Percentiles rank a stretch among this genome's conserved stretches.
Conservation (phyloP, 2,113 vertebrate species). For the Prionailurus bengalensis region DNA sequence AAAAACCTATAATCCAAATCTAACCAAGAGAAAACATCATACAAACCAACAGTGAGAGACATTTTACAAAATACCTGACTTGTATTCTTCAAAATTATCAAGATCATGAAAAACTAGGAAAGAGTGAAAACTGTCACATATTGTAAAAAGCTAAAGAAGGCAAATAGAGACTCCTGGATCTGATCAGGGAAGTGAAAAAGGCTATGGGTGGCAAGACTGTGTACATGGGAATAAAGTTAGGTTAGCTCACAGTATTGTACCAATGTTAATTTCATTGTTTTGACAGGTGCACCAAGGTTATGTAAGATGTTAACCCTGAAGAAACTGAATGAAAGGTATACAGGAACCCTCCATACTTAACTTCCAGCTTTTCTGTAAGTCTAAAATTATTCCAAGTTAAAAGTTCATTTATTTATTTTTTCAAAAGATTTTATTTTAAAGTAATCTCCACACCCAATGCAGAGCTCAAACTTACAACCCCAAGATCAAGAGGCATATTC, state of each 20-base stretch:
- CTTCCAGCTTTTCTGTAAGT: neutral
- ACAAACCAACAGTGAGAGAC: neutral
- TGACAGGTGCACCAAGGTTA: neutral
- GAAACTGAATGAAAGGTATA: neutral
- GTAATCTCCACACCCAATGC: too few species aligned
- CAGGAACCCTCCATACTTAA: neutral
- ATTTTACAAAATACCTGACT: neutral
- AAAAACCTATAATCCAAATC: neutral
- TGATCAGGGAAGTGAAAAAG: neutral
- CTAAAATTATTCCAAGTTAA: neutral
- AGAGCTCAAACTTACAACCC: too few species aligned
- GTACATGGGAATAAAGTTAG: neutral
- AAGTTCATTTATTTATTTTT: neutral
- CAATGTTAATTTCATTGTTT: neutral
- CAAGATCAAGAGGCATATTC: too few species aligned
- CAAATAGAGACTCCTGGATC: neutral
- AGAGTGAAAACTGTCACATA: neutral
- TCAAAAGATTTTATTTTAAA: neutral
- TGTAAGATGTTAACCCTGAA: neutral
- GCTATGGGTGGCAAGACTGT: neutral
- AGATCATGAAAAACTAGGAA: neutral
- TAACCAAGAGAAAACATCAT: neutral
- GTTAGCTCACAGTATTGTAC: neutral
- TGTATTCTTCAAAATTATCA: neutral
- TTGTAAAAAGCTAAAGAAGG: neutral